Evolutionary conservation across 2,113 vertebrate species (phyloP).

Genomic region (Poicephalus meyeri): DNA sequence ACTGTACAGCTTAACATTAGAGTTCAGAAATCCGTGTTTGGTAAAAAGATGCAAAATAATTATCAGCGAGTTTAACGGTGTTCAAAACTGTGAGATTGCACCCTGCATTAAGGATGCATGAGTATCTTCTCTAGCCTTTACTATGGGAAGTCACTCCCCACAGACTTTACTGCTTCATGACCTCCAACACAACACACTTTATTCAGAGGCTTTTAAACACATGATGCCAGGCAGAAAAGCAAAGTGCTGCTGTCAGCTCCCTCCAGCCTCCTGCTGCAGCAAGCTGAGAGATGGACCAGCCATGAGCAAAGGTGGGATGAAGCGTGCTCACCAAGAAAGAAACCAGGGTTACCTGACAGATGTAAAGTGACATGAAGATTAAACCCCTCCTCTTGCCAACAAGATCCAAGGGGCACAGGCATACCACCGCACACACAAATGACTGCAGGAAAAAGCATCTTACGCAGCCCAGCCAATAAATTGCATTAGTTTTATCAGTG

Average conservation of each 20-base stretch:
- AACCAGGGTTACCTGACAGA: neutral
- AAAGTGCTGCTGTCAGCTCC: neutral
- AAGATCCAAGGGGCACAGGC: neutral
- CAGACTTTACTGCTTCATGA: neutral
- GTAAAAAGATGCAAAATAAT: neutral
- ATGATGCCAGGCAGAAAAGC: neutral
- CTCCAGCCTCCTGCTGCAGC: neutral
- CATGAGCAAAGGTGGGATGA: neutral
- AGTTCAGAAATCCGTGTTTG: neutral
- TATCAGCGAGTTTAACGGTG: neutral
- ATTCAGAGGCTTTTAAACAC: neutral
- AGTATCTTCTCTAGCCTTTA: neutral
- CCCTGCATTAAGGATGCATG: accelerated
- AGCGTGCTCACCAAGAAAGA: accelerated
- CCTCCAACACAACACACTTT: neutral
- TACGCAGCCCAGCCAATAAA: neutral
- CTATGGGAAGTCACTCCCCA: neutral
- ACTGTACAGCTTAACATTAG: neutral
- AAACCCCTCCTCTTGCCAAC: neutral
- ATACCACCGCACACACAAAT: accelerated
- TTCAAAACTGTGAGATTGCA: neutral
- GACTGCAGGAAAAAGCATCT: neutral
- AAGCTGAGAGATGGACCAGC: neutral
- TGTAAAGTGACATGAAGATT: neutral
- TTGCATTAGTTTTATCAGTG: neutral